Conservation (phyloP, 2,888 invertebrate genomes). For the Diloba caeruleocephala region DNA sequence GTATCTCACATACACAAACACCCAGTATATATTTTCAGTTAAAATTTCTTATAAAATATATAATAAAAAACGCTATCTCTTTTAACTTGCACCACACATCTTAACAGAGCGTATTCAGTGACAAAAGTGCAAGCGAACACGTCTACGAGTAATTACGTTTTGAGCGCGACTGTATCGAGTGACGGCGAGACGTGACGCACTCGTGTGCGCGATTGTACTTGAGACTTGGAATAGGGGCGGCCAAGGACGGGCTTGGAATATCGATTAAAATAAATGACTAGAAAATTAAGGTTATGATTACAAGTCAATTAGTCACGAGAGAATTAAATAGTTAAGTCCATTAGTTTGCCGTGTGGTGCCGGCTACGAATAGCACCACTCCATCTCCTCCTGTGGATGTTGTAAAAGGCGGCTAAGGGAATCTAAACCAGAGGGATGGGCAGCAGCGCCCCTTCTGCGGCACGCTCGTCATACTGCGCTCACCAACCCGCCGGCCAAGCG, state of each 20-base stretch:
- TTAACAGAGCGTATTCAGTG: conserved; percentile 34
- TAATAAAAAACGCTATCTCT: background rate
- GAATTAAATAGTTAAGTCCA: no score
- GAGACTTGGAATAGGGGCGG: background rate
- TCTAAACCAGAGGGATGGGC: no score
- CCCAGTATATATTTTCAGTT: no score
- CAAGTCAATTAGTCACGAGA: no score
- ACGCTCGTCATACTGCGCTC: no score
- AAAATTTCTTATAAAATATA: background rate
- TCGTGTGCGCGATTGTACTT: conserved; percentile 29
- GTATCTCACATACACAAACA: no score
- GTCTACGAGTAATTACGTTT: conserved; percentile 44
- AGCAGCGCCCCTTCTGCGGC: no score
- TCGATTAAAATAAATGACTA: background rate
- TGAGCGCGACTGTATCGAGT: conserved; percentile 43
- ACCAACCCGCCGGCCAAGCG: no score
- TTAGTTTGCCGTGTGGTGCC: no score
- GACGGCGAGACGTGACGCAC: conserved; percentile 36
- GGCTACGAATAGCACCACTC: no score
- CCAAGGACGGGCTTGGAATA: conserved; percentile 3
- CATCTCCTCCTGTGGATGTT: no score
- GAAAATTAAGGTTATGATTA: background rate
- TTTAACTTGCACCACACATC: conserved; percentile 17
- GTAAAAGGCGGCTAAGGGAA: no score
- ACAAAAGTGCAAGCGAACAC: conserved; percentile 49